These are phyloP conservation scores for Nymphalis io DNA, from an alignment of 1,140 invertebrate genomes.

Conservation along the genomic window DNA sequence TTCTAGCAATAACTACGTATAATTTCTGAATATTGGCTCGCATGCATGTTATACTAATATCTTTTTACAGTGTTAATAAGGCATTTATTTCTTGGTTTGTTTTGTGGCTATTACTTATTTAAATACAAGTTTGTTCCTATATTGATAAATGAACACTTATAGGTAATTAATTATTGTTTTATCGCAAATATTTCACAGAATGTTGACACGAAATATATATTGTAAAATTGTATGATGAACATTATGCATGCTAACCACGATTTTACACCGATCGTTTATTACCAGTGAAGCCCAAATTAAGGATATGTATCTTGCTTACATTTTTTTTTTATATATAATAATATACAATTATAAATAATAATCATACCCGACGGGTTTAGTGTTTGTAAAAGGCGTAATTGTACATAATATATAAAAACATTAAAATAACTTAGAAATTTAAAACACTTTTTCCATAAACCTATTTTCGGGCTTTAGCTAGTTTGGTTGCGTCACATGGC, in stretches of 20 bases:
- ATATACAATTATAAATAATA: not conserved
- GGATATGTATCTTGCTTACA: not conserved
- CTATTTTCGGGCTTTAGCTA: not conserved
- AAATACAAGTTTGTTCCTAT: slow-evolving; percentile 22
- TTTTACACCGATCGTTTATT: slow-evolving; percentile 15
- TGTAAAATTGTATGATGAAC: not conserved
- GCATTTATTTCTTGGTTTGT: slow-evolving; percentile 28
- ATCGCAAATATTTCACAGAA: slow-evolving; percentile 1
- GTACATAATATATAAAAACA: no score
- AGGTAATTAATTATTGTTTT: slow-evolving; percentile 20
- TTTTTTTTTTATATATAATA: not conserved
- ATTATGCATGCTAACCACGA: slow-evolving; percentile 27
- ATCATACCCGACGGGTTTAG: not conserved
- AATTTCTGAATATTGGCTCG: slow-evolving; percentile 37
- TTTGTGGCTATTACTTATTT: slow-evolving; percentile 20
- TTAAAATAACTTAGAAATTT: no score
- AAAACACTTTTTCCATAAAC: no score
- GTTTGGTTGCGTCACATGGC: no score
- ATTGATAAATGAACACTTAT: slow-evolving; percentile 22
- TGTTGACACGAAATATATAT: not conserved
- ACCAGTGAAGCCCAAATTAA: slow-evolving; percentile 9
- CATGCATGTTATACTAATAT: slow-evolving; percentile 35
- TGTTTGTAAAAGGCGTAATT: no score
- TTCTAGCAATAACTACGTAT: slow-evolving; percentile 46
- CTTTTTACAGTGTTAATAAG: slow-evolving; percentile 35